phyloP scores from a whole-genome alignment of 2,797 vertebrate species.

The Moxostoma hubbsi region DNA sequence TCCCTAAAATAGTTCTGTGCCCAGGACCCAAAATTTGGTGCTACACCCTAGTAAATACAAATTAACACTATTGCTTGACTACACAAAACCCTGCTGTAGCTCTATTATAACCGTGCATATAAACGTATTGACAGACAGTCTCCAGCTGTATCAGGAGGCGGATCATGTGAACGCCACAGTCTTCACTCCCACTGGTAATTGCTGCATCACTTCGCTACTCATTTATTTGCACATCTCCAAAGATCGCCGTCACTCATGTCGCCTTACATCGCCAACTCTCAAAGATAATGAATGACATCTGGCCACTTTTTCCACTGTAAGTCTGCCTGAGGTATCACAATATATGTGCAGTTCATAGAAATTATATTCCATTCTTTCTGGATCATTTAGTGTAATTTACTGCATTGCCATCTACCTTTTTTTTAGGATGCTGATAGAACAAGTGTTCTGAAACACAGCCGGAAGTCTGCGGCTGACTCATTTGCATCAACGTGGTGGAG shows the following conservation, averaged over 20 bases:
- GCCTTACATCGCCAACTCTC: background rate
- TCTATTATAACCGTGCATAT: too few species aligned
- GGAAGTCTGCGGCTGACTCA: conserved; percentile 40
- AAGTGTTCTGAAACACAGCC: conserved; percentile 48
- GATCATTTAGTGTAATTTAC: conserved; percentile 54
- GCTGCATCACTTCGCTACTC: background rate
- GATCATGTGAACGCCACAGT: background rate
- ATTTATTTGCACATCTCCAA: background rate
- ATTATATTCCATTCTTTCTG: conserved; percentile 18
- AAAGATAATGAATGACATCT: conserved; percentile 14
- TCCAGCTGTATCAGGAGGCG: background rate
- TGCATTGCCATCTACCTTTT: conserved; percentile 46
- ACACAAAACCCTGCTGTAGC: too few species aligned
- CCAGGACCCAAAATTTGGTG: too few species aligned
- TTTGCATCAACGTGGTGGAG: conserved; percentile 44
- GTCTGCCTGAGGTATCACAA: background rate
- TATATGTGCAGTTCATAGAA: background rate
- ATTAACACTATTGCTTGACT: too few species aligned
- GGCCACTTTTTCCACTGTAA: background rate
- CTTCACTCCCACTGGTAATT: background rate
- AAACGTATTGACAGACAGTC: too few species aligned
- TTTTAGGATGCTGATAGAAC: conserved; percentile 55
- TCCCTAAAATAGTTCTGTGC: too few species aligned
- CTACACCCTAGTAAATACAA: too few species aligned
- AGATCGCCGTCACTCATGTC: background rate